Conservation (phyloP, 2,888 invertebrate genomes). For the Nomada ruficornis region DNA sequence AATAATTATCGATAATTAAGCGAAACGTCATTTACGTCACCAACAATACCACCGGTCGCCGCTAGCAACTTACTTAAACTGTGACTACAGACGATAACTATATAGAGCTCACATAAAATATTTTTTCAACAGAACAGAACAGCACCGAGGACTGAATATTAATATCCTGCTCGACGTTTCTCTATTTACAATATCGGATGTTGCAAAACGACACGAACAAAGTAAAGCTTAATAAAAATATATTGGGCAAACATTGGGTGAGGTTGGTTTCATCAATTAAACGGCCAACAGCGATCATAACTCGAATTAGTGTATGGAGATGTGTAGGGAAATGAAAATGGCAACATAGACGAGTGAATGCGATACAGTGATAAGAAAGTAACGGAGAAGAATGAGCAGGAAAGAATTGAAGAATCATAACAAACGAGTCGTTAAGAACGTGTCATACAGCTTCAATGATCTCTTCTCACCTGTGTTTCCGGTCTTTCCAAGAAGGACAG, state of each 20-base stretch:
- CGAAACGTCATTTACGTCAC: background rate
- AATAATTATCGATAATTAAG: background rate
- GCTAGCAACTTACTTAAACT: slow-evolving; percentile 18
- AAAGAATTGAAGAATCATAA: slow-evolving; percentile 17
- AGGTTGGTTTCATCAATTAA: slow-evolving; percentile 44
- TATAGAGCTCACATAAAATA: slow-evolving; percentile 23
- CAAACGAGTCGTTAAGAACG: slow-evolving; percentile 9
- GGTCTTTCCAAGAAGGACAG: slow-evolving; percentile 84
- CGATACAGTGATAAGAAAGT: background rate
- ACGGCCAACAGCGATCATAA: slow-evolving; percentile 47
- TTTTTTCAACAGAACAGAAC: slow-evolving; percentile 14
- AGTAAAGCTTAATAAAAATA: background rate
- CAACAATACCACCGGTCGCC: background rate
- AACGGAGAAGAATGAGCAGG: background rate
- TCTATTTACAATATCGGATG: background rate
- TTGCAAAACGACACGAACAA: background rate
- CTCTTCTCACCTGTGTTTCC: slow-evolving; percentile 83
- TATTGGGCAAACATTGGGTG: slow-evolving; percentile 10
- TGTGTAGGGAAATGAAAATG: slow-evolving; percentile 7
- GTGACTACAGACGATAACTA: slow-evolving; percentile 20
- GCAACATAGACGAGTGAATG: background rate
- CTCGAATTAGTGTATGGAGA: slow-evolving; percentile 29
- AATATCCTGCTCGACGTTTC: background rate
- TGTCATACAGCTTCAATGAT: slow-evolving; percentile 36
- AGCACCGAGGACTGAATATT: slow-evolving; percentile 1